Evolutionary conservation across 2,888 invertebrate species (phyloP), one percentile per base, ranked within the genome.

Genomic region (Lasioglossum vierecki): DNA sequence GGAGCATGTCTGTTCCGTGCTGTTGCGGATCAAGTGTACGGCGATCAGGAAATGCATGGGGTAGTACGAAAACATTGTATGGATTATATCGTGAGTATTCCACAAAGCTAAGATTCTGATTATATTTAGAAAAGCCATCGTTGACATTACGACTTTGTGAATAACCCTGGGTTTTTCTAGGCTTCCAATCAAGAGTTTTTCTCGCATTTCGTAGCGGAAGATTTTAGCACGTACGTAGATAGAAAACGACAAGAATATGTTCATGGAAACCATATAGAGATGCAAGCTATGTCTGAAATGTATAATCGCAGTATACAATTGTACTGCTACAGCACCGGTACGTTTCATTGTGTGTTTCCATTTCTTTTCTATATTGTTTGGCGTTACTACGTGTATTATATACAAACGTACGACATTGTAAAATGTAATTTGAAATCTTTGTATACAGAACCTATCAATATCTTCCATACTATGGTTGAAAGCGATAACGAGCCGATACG

Each of bases 231-330:
- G 63, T 98, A 98, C 93, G 96, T 98, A 41, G 96, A 96, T 91
- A 96, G 98, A 63, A 98, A 98, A 95, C 96, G 98, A 39, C 96
- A 96, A 91, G 97, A 97, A 92, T 96, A 97, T 93, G 97, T 97
- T 44, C 98, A 98, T 95, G 98, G 98, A 72, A 98, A 98, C 95
- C 98, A 98, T 94, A 96, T 98, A 90, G 98, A 98, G 95, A 98
- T 98, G 94, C 98, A 98, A 95, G 98, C 98, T 39, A 97, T 98
- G 96, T 97, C 98, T 80, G 98, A 98, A 95, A 97, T 98, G 95
- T 98, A 98, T 94, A 98, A 98, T 95, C 96, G 98, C 83, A 97
- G 97, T 3, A 97, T 98, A 83, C 98, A 98, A 95, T 97, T 98
- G 18, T 98, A 97, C 94, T 97, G 97, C 93, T 98, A 98, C 93